Conservation (phyloP, 2,888 invertebrate species). For the Ophion ventricosus region DNA sequence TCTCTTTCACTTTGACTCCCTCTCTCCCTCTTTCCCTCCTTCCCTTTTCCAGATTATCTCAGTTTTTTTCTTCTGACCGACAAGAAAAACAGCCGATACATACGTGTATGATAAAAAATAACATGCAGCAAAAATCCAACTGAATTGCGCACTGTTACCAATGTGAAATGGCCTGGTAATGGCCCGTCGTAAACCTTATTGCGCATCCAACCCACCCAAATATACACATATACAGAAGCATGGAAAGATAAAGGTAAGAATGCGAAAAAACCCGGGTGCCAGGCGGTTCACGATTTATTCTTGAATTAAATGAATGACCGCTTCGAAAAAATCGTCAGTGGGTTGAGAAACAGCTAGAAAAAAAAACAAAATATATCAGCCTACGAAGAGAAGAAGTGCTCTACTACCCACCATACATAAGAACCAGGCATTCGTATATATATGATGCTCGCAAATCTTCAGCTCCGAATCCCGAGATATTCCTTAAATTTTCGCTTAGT, state of each 20-base stretch:
- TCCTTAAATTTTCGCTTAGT: constrained; percentile 31
- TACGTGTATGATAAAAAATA: neutral
- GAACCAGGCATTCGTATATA: constrained; percentile 7
- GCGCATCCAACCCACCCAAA: constrained; percentile 39
- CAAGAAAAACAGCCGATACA: neutral
- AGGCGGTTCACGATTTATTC: constrained; percentile 63
- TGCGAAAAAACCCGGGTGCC: neutral
- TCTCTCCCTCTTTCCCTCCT: neutral
- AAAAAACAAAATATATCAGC: constrained; percentile 2
- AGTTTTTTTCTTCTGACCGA: neutral
- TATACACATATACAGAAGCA: constrained; percentile 45
- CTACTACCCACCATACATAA: constrained; percentile 25
- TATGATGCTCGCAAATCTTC: constrained; percentile 24
- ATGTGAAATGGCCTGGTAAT: constrained; percentile 65
- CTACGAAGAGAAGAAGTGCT: constrained; percentile 26
- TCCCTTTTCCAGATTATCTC: neutral
- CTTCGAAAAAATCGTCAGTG: constrained; percentile 37
- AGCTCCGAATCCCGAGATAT: constrained; percentile 12
- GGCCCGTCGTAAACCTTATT: constrained; percentile 68
- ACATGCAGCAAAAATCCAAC: constrained; percentile 31
- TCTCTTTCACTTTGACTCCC: too few relatives aligned
- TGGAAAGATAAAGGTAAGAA: constrained; percentile 10
- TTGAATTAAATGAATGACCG: constrained; percentile 67
- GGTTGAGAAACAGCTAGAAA: constrained; percentile 17
- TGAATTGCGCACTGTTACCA: constrained; percentile 50